Percentiles rank a stretch among this genome's conserved stretches.
Conservation (phyloP, 1,140 invertebrate species). For the Caerostris darwini region DNA sequence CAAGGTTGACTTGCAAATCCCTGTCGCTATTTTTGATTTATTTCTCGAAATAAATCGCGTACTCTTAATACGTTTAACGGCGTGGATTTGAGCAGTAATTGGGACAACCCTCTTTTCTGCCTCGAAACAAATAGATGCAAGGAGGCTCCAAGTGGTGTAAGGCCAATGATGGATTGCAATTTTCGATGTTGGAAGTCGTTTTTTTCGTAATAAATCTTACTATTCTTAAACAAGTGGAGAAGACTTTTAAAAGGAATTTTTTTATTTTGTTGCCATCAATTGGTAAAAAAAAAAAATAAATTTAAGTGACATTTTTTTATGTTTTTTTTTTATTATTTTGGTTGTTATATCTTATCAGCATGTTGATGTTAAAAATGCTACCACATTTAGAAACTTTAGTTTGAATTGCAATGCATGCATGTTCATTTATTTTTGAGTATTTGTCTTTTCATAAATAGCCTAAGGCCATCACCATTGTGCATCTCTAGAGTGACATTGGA, state of each 20-base stretch:
- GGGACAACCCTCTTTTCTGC: not conserved
- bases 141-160: not conserved
- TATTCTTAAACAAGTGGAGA: not conserved
- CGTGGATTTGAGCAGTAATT: conserved; percentile 14
- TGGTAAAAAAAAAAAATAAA: not conserved
- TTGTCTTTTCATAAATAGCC: too few species aligned
- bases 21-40: conserved; percentile 55
- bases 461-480: too few species aligned
- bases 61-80: conserved; percentile 38
- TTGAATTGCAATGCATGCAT: too few species aligned
- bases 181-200: not conserved
- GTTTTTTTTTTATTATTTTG: not conserved
- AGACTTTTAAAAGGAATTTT: not conserved
- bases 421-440: too few species aligned
- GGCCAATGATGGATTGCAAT: not conserved
- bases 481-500: too few species aligned
- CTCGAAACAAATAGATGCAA: not conserved
- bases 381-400: too few species aligned
- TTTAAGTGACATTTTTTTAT: not conserved
- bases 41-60: conserved; percentile 38
- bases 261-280: not conserved
- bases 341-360: not conserved
- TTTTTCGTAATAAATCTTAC: not conserved
- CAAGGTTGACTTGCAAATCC: conserved; percentile 49
- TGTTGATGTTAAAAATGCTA: too few species aligned